These are phyloP conservation scores for Stictocephala bisonia DNA, from an alignment of 2,888 invertebrate genomes.

Conservation along the genomic window DNA sequence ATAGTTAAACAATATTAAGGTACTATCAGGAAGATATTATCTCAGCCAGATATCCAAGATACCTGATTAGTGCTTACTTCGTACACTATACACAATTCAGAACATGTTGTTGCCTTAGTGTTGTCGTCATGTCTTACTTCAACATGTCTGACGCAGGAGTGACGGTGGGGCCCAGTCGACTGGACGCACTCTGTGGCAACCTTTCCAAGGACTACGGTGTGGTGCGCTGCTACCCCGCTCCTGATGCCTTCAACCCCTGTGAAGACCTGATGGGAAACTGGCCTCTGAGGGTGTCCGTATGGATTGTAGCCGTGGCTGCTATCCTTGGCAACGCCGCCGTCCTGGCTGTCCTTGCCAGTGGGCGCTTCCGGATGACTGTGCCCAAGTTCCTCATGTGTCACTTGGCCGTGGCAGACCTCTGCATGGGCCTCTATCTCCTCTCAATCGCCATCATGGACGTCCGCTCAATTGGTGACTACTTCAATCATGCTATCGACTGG, in stretches of 20 bases:
- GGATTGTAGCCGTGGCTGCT: conserved; percentile 71
- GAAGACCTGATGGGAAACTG: conserved; percentile 74
- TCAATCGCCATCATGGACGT: conserved; percentile 73
- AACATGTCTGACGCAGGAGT: too few relatives aligned
- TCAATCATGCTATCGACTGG: conserved; percentile 77
- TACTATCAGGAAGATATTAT: too few relatives aligned
- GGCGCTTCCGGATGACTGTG: conserved; percentile 67
- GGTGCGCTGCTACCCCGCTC: conserved; percentile 68
- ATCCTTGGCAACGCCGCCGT: conserved; percentile 73
- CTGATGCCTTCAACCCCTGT: conserved; percentile 74
- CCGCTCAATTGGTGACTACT: conserved; percentile 73
- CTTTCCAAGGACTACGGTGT: conserved; percentile 60
- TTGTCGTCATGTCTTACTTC: too few relatives aligned
- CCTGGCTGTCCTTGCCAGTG: conserved; percentile 70
- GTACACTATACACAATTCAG: too few relatives aligned
- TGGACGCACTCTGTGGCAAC: conserved; percentile 60
- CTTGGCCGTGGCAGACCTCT: conserved; percentile 74
- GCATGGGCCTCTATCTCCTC: conserved; percentile 74
- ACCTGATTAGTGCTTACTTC: too few relatives aligned
- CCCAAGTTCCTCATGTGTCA: conserved; percentile 75
- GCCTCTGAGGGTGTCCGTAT: conserved; percentile 70
- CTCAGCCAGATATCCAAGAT: too few relatives aligned
- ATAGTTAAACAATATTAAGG: too few relatives aligned
- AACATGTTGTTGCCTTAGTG: too few relatives aligned
- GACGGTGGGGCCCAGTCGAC: conserved; percentile 37